Conservation (phyloP, 2,113 vertebrate genomes). For the Charadrius vociferus region DNA sequence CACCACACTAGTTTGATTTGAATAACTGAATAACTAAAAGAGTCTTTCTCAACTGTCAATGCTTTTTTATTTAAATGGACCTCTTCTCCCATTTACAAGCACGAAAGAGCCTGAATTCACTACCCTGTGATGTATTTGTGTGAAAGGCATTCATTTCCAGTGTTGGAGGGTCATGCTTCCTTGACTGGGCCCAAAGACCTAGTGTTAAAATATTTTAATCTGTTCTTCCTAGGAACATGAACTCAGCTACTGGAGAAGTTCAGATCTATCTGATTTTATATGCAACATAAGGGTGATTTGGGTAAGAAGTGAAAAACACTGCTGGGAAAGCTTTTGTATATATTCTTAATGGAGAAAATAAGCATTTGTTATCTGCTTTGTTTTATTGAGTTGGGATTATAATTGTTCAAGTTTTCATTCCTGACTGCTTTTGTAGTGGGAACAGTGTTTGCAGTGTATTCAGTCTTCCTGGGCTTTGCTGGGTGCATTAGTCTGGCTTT, state of each 20-base stretch:
- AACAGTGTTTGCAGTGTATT: background rate
- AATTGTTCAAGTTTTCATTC: slow-evolving; percentile 23
- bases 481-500: background rate
- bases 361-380: slow-evolving; percentile 5
- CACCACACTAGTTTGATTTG: background rate
- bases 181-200: background rate
- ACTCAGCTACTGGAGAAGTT: background rate
- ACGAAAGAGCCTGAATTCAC: background rate
- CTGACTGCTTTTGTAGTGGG: background rate
- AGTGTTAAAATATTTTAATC: background rate
- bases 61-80: background rate
- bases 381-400: slow-evolving; percentile 23
- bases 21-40: background rate
- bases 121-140: background rate
- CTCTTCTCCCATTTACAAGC: background rate
- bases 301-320: background rate
- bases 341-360: background rate
- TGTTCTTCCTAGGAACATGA: background rate
- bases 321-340: background rate
- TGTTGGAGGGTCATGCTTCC: background rate
- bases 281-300: background rate
- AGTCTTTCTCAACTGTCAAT: background rate
- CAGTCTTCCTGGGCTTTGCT: background rate
- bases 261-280: background rate
- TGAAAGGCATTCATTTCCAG: background rate